Conservation (phyloP, 1,140 invertebrate genomes). For the Drosophila sp. region DNA sequence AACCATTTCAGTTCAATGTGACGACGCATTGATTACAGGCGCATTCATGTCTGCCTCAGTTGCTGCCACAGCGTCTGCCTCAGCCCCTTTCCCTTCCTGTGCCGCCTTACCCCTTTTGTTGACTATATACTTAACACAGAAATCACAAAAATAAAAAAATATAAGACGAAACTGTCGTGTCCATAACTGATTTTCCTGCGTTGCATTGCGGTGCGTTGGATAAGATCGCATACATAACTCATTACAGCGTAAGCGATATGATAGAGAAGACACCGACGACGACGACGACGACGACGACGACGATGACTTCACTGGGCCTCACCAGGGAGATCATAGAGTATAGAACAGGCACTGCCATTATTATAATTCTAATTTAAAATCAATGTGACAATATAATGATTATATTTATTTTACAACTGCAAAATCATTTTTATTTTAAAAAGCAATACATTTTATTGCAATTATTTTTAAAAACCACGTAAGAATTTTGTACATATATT, state of each 20-base stretch:
- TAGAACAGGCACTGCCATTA: too few species aligned
- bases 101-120: not conserved
- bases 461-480: too few species aligned
- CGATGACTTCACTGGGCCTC: not conserved
- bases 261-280: slow-evolving; percentile 25
- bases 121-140: slow-evolving; percentile 19
- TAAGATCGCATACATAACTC: slow-evolving; percentile 82
- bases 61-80: slow-evolving; percentile 13
- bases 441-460: too few species aligned
- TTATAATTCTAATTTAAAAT: too few species aligned
- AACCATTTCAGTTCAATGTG: slow-evolving; percentile 56
- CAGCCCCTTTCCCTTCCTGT: not conserved
- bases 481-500: too few species aligned
- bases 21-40: slow-evolving; percentile 77
- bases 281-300: not conserved
- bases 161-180: slow-evolving; percentile 27
- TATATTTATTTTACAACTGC: too few species aligned
- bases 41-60: slow-evolving; percentile 52
- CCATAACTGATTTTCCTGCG: slow-evolving; percentile 62
- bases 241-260: slow-evolving; percentile 72
- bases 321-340: not conserved
- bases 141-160: slow-evolving; percentile 16
- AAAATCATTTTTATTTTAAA: too few species aligned
- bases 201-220: slow-evolving; percentile 53
- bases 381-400: too few species aligned